A percentile compares a stretch with the other conserved stretches of the same genome.
These are phyloP conservation scores for Cyphomyrmex costatus DNA, from an alignment of 1,140 invertebrate genomes.

Conservation along the genomic window DNA sequence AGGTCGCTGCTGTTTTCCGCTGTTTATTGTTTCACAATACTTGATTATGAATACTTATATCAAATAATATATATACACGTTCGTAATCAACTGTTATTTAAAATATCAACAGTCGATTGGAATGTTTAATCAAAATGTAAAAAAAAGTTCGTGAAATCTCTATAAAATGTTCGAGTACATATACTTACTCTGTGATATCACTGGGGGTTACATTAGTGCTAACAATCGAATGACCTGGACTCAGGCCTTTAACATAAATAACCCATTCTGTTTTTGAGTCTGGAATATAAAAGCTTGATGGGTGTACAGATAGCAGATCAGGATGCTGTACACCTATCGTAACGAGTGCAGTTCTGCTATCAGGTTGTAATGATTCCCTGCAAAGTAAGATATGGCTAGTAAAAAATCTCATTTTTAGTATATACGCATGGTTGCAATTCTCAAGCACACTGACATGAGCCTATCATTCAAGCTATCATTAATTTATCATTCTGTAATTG, in stretches of 20 bases:
- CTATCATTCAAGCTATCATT: neutral
- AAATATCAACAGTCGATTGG: conserved; percentile 17
- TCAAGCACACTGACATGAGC: neutral
- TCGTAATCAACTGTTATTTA: neutral
- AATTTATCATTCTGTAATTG: neutral
- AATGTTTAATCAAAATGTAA: neutral
- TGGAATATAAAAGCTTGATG: conserved; percentile 72
- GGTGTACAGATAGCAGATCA: conserved; percentile 78
- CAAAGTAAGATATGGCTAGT: conserved; percentile 40
- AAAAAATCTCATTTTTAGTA: conserved; percentile 51
- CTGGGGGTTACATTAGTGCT: conserved; percentile 86
- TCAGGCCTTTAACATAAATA: conserved; percentile 87
- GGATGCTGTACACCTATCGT: conserved; percentile 79
- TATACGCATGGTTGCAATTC: neutral
- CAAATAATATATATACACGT: neutral
- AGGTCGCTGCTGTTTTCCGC: neutral
- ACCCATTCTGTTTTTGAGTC: conserved; percentile 79
- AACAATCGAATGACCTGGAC: conserved; percentile 88
- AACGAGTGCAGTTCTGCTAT: conserved; percentile 77
- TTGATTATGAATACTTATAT: conserved; percentile 2
- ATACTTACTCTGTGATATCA: conserved; percentile 86
- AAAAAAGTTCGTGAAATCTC: conserved; percentile 4
- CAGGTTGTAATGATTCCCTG: conserved; percentile 63
- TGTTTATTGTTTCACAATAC: conserved; percentile 37
- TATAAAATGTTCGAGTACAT: neutral